Evolutionary conservation across 1,140 invertebrate species (phyloP).

Genomic region (Rhynchophorus ferrugineus): DNA sequence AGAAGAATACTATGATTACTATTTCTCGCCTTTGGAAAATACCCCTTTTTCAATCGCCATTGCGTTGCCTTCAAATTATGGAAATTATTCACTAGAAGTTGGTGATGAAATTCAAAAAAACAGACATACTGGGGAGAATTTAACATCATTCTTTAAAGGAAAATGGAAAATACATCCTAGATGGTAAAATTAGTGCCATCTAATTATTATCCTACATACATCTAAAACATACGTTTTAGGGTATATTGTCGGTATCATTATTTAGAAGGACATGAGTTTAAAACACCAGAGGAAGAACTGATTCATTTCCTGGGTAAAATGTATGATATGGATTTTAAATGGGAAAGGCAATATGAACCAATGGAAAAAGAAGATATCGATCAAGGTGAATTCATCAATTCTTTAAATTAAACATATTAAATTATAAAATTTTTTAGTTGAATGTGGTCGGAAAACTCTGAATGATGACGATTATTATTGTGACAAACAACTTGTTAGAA

Average conservation of each 20-base stretch:
- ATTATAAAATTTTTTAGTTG: conserved; percentile 40
- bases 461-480: conserved; percentile 69
- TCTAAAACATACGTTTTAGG: conserved; percentile 42
- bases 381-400: not conserved
- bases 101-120: conserved; percentile 61
- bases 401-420: not conserved
- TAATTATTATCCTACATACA: not conserved
- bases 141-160: conserved; percentile 58
- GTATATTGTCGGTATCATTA: conserved; percentile 84
- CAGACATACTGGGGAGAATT: conserved; percentile 55
- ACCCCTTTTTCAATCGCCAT: conserved; percentile 83
- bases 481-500: conserved; percentile 76
- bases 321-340: conserved; percentile 48
- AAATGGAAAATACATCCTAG: conserved; percentile 83
- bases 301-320: conserved; percentile 64
- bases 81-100: conserved; percentile 67
- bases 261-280: conserved; percentile 62
- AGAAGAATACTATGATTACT: conserved; percentile 75
- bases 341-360: conserved; percentile 45
- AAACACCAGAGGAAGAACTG: conserved; percentile 63
- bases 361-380: conserved; percentile 29
- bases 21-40: conserved; percentile 66
- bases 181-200: conserved; percentile 50
- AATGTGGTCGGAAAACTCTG: conserved; percentile 48
- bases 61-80: conserved; percentile 70